Conservation (phyloP, 1,140 invertebrate genomes). For the Dreissena rostriformis region DNA sequence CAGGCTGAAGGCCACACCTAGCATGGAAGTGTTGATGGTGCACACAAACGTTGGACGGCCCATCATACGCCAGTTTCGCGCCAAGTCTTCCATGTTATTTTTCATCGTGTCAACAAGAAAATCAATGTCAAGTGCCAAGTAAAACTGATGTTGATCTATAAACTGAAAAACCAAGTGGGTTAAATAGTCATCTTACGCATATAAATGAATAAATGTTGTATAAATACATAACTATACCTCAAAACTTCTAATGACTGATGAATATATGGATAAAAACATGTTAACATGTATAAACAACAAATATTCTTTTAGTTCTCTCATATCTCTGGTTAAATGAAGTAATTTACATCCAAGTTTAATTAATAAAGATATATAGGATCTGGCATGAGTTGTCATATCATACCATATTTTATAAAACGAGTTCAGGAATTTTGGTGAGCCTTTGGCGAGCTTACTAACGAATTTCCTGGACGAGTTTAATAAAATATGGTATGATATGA, state of each 20-base stretch:
- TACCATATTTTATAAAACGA: too few species aligned
- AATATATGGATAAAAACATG: neutral
- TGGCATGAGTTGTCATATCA: too few species aligned
- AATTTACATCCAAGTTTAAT: too few species aligned
- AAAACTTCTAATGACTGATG: neutral
- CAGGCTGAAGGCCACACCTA: constrained; percentile 87
- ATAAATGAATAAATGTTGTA: neutral
- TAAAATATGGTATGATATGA: too few species aligned
- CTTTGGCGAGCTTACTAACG: too few species aligned
- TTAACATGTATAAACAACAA: too few species aligned
- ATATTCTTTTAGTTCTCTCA: too few species aligned
- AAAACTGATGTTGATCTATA: constrained; percentile 79
- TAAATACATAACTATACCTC: neutral
- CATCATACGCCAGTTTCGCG: constrained; percentile 83
- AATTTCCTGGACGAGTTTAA: too few species aligned
- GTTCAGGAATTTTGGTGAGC: too few species aligned
- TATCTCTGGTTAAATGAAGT: too few species aligned
- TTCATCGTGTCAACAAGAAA: constrained; percentile 79
- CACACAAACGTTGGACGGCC: constrained; percentile 79
- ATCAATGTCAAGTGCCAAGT: constrained; percentile 79
- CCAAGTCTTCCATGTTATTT: constrained; percentile 78
- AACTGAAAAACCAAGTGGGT: constrained; percentile 85
- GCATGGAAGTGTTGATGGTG: constrained; percentile 88
- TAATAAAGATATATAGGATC: too few species aligned
- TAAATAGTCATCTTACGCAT: too few species aligned